These are phyloP conservation scores for pig (Sus scrofa) DNA, from an alignment of 2,113 vertebrate genomes.

Conservation along the genomic window T2T-Sscrofa CM000816.6:4881001-4881500, in stretches of 20 bases:
- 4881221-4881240: fast-evolving
- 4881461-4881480: not conserved
- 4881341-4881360: fast-evolving
- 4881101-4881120: fast-evolving
- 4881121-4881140: not conserved
- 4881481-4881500: not conserved
- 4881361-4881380: fast-evolving
- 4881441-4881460: not conserved
- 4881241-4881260: not conserved
- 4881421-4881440: not conserved
- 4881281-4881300: fast-evolving
- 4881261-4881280: fast-evolving
- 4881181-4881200: not conserved
- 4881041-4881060: fast-evolving
- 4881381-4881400: fast-evolving
- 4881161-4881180: not conserved
- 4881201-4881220: not conserved
- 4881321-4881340: no score
- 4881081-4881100: not conserved
- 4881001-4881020: fast-evolving
- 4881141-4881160: not conserved
- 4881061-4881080: not conserved
- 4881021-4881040: fast-evolving
- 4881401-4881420: not conserved
- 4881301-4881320: no score